Percentiles rank a stretch among this genome's conserved stretches.
Conservation (phyloP, 1,140 invertebrate species). For the Panagrolaimus sp. region DNA sequence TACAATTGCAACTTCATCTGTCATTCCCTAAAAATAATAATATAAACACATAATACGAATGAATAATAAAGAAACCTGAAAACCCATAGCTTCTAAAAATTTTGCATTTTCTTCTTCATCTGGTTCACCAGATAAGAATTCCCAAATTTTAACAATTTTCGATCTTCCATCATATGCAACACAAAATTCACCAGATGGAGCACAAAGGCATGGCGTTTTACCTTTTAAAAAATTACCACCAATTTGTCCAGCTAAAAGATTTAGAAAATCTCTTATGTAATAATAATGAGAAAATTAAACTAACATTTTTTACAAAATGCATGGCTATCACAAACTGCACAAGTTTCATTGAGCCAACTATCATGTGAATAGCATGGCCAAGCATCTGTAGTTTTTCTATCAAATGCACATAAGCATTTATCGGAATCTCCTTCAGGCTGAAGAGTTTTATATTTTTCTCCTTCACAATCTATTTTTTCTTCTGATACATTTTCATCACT, state of each 20-base stretch:
- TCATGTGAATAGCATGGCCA: conserved; percentile 41
- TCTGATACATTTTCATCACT: neutral
- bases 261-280: neutral
- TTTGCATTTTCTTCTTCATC: conserved; percentile 16
- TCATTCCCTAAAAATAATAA: conserved; percentile 40
- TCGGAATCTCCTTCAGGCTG: conserved; percentile 17
- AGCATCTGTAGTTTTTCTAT: conserved; percentile 41
- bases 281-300: neutral
- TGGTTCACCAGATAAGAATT: conserved; percentile 26
- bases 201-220: conserved; percentile 31
- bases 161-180: conserved; percentile 31
- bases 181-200: conserved; percentile 35
- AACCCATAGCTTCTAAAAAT: conserved; percentile 51
- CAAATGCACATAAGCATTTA: conserved; percentile 48
- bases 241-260: neutral
- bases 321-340: conserved; percentile 41
- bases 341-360: conserved; percentile 36
- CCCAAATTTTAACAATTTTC: conserved; percentile 34
- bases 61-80: conserved; percentile 30
- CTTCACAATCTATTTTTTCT: conserved; percentile 29
- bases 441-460: conserved; percentile 32
- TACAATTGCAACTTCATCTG: conserved; percentile 54
- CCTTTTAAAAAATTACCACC: neutral
- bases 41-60: too few relatives aligned
- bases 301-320: conserved; percentile 38